phyloP scores from a whole-genome alignment of 2,113 vertebrate species.

The Excalfactoria chinensis region DNA sequence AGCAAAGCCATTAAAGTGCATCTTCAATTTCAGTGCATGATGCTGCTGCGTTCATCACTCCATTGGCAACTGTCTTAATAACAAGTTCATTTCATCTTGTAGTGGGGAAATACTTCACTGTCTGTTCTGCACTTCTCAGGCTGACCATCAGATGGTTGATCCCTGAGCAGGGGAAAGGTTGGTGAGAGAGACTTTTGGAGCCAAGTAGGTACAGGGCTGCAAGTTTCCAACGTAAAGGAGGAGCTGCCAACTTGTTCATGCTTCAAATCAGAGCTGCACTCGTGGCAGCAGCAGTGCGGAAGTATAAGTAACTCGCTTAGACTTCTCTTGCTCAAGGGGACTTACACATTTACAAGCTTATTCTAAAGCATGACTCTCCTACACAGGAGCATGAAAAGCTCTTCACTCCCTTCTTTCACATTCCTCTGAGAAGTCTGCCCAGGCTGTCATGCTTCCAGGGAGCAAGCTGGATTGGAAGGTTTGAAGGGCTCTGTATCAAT shows the following conservation, averaged over 20 bases:
- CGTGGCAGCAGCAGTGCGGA: not conserved
- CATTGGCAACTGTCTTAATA: not conserved
- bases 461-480: not conserved
- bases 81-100: not conserved
- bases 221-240: not conserved
- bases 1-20: conserved; percentile 10
- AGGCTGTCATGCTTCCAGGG: rapidly evolving
- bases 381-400: not conserved
- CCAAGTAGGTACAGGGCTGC: not conserved
- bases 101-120: not conserved
- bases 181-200: not conserved
- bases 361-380: not conserved
- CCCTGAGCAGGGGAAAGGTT: not conserved
- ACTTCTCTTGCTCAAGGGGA: not conserved
- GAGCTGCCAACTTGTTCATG: not conserved
- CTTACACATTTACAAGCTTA: not conserved
- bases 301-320: not conserved
- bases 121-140: not conserved
- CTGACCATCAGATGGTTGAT: not conserved
- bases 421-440: not conserved
- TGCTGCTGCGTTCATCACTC: not conserved
- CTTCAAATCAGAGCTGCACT: rapidly evolving
- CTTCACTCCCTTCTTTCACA: not conserved
- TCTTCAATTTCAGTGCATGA: not conserved
- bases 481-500: rapidly evolving